Conservation (phyloP, 2,113 vertebrate species). For the Notothenia coriiceps region DNA sequence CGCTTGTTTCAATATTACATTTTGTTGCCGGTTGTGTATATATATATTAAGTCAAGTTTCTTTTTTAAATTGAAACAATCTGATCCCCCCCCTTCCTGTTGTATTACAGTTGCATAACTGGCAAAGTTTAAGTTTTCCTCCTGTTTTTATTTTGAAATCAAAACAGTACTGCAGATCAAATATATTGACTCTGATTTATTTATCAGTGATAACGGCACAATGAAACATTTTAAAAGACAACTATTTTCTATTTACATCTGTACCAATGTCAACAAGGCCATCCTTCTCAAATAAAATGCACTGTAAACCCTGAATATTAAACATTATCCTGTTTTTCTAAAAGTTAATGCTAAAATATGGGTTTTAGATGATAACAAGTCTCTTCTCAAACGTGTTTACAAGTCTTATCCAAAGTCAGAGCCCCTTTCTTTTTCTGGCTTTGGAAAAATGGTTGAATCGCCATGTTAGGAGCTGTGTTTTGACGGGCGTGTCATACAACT, state of each 20-base stretch:
- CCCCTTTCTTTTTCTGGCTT: background rate
- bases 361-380: background rate
- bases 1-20: background rate
- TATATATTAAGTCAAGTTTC: background rate
- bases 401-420: background rate
- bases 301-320: background rate
- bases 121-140: background rate
- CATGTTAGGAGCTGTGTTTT: background rate
- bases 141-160: background rate
- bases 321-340: background rate
- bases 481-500: constrained; percentile 11
- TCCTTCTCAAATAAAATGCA: background rate
- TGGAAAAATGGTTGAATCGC: background rate
- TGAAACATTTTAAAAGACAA: background rate
- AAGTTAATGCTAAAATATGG: background rate
- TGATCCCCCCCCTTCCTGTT: background rate
- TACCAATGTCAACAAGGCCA: background rate
- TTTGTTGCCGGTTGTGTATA: background rate
- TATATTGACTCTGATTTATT: background rate
- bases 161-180: background rate
- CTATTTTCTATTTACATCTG: background rate
- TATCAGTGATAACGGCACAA: background rate
- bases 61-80: background rate
- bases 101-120: background rate
- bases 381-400: constrained; percentile 1